Conservation (phyloP, 64 coral and sea anemone genomes). For the Actinia tenebrosa region DNA sequence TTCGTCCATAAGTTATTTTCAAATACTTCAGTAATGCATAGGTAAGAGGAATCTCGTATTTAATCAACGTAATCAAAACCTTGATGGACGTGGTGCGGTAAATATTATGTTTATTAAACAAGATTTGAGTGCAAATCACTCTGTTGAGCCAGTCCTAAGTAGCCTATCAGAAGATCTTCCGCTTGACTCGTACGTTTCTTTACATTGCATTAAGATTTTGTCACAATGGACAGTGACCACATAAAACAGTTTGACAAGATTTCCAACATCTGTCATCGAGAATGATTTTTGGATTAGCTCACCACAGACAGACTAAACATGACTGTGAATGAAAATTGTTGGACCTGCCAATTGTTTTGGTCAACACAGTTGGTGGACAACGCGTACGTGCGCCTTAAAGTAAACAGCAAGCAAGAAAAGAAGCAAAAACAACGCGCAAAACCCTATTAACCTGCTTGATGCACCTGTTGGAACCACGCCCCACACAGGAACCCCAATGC, state of each 20-base stretch:
- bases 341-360: not conserved
- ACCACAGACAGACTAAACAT: not conserved
- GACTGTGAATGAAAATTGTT: not conserved
- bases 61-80: not conserved
- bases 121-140: not conserved
- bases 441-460: not conserved
- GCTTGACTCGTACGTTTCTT: conserved; percentile 4
- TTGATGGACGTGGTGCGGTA: not conserved
- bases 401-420: not conserved
- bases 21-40: not conserved
- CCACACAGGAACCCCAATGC: conserved; percentile 2
- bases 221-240: not conserved
- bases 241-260: conserved; percentile 3
- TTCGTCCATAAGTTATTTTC: not conserved
- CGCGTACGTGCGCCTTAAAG: not conserved
- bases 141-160: not conserved
- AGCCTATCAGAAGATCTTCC: conserved; percentile 11
- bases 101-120: not conserved
- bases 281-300: not conserved
- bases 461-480: not conserved
- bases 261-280: not conserved
- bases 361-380: not conserved
- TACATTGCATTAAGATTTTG: not conserved
- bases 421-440: not conserved
- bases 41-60: not conserved